Conservation (phyloP, 2,113 vertebrate species). For the Chloropsis cyanopogon region DNA sequence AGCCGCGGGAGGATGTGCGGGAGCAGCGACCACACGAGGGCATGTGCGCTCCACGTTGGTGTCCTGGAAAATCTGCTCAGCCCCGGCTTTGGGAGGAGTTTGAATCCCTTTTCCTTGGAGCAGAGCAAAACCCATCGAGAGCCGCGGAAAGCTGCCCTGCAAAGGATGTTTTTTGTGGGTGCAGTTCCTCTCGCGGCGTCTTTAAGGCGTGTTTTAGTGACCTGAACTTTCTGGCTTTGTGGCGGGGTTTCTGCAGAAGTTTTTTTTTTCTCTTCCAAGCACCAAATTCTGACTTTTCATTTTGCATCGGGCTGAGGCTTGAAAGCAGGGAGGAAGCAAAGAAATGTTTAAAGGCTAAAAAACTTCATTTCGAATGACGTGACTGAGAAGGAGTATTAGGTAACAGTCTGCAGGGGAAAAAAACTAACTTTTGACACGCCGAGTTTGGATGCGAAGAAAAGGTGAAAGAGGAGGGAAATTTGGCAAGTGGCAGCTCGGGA, state of each 20-base stretch:
- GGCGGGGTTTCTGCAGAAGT: background rate
- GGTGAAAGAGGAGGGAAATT: background rate
- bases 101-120: background rate
- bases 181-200: background rate
- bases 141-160: background rate
- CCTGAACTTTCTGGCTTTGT: background rate
- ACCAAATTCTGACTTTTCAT: background rate
- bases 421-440: background rate
- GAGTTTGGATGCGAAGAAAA: background rate
- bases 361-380: background rate
- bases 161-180: background rate
- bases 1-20: fast-evolving
- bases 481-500: background rate
- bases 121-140: fast-evolving
- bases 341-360: background rate
- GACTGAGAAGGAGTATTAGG: background rate
- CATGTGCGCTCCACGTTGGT: background rate
- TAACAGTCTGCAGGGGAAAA: background rate
- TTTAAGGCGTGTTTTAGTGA: background rate
- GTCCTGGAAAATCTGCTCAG: background rate
- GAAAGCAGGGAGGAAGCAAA: background rate
- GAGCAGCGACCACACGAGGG: slow-evolving; percentile 7
- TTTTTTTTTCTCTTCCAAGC: background rate
- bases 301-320: background rate
- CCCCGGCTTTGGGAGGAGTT: no score